phyloP scores from a whole-genome alignment of 2,888 invertebrate species.

The Polietes domitor region DNA sequence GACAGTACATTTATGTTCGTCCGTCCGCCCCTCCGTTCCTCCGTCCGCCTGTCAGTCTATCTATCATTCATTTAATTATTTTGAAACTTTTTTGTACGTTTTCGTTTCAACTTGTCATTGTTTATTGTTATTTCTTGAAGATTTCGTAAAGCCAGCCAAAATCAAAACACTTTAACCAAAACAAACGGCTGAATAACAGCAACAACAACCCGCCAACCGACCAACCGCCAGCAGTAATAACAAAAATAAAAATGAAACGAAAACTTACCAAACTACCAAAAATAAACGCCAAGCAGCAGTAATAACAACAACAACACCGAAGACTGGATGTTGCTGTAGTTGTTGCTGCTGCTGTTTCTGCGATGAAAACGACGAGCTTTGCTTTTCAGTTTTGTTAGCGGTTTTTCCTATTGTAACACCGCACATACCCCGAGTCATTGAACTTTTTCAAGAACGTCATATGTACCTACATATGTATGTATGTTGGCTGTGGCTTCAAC shows the following conservation, averaged over 20 bases:
- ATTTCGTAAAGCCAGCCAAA: conserved; percentile 26
- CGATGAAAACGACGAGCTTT: not conserved
- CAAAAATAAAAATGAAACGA: not conserved
- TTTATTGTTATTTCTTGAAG: conserved; percentile 18
- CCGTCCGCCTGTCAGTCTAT: not conserved
- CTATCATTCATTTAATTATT: conserved; percentile 24
- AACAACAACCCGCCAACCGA: not conserved
- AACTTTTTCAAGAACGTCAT: conserved; percentile 66
- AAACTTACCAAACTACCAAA: not conserved
- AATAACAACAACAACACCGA: not conserved
- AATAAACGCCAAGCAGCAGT: not conserved
- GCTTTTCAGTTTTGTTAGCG: conserved; percentile 56
- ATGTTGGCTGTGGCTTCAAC: not conserved
- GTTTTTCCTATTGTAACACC: conserved; percentile 63
- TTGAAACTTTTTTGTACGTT: conserved; percentile 17
- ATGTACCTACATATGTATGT: not conserved
- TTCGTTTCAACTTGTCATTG: conserved; percentile 23
- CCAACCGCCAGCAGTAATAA: not conserved
- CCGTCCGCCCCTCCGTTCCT: not conserved
- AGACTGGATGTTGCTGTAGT: not conserved
- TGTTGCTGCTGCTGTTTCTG: not conserved
- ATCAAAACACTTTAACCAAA: conserved; percentile 9
- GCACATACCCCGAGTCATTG: conserved; percentile 60
- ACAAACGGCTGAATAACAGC: not conserved
- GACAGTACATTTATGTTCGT: too few relatives aligned